phyloP scores from a whole-genome alignment of 2,888 invertebrate genomes.

The Strigamia crassipes region DNA sequence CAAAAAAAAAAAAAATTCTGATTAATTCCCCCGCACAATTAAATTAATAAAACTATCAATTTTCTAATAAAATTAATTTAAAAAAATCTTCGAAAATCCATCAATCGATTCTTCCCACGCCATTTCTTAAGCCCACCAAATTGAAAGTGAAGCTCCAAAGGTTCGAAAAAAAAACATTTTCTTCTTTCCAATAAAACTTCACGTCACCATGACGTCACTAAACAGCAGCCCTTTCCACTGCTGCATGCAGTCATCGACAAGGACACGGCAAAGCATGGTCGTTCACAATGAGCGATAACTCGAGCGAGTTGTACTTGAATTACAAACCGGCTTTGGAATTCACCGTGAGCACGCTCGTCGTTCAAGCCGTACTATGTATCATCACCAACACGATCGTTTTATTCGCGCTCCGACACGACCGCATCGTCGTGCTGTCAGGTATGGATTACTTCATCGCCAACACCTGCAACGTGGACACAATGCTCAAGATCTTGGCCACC shows the following conservation, averaged over 20 bases:
- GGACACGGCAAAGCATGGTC: background rate
- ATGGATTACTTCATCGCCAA: background rate
- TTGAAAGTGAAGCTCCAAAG: background rate
- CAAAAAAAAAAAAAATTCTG: too few relatives aligned
- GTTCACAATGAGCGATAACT: background rate
- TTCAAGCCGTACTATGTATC: background rate
- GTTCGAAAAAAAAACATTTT: background rate
- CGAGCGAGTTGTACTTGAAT: background rate
- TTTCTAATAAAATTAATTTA: too few relatives aligned
- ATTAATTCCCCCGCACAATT: too few relatives aligned
- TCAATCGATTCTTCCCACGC: too few relatives aligned
- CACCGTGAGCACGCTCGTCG: background rate
- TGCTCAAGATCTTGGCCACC: background rate
- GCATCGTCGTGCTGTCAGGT: background rate
- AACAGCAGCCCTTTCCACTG: background rate
- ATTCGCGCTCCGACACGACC: background rate
- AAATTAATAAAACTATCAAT: too few relatives aligned
- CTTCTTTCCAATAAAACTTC: background rate
- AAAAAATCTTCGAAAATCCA: too few relatives aligned
- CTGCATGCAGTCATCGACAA: background rate
- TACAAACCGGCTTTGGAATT: background rate
- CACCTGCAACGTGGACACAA: background rate
- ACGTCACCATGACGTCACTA: background rate
- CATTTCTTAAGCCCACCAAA: too few relatives aligned
- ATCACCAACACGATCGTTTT: background rate